These are phyloP conservation scores for Mythimna loreyi DNA, from an alignment of 2,888 invertebrate genomes.

Conservation along the genomic window DNA sequence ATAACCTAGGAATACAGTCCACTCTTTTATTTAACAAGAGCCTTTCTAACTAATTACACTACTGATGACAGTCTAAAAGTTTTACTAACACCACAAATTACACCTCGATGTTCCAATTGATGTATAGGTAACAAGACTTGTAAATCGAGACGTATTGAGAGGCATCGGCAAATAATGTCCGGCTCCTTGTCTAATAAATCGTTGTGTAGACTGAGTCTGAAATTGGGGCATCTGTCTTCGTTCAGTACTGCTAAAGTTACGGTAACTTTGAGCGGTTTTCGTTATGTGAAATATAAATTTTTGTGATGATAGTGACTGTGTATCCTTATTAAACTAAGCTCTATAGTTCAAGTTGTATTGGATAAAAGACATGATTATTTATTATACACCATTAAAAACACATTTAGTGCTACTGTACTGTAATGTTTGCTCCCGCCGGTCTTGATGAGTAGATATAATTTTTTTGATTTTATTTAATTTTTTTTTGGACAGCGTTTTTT, in stretches of 20 bases:
- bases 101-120: constrained; percentile 32
- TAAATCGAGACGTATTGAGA: constrained; percentile 53
- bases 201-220: constrained; percentile 39
- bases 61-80: background rate
- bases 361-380: too few relatives aligned
- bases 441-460: too few relatives aligned
- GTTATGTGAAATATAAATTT: background rate
- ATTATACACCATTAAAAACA: too few relatives aligned
- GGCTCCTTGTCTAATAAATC: constrained; percentile 48
- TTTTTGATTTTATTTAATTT: too few relatives aligned
- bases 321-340: too few relatives aligned
- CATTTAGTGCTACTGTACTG: too few relatives aligned
- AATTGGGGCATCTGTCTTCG: constrained; percentile 52
- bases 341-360: too few relatives aligned
- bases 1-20: too few relatives aligned
- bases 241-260: constrained; percentile 14
- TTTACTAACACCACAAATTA: background rate
- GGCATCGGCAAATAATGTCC: constrained; percentile 50
- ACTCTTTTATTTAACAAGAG: too few relatives aligned
- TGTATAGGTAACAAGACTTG: constrained; percentile 39
- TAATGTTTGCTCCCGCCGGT: too few relatives aligned
- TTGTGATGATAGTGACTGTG: background rate
- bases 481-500: too few relatives aligned
- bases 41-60: too few relatives aligned
- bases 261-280: background rate